A percentile compares a stretch with the other conserved stretches of the same genome.
These are phyloP conservation scores for Actinia tenebrosa DNA, from an alignment of 64 coral and sea anemone genomes.

Conservation along the genomic window DNA sequence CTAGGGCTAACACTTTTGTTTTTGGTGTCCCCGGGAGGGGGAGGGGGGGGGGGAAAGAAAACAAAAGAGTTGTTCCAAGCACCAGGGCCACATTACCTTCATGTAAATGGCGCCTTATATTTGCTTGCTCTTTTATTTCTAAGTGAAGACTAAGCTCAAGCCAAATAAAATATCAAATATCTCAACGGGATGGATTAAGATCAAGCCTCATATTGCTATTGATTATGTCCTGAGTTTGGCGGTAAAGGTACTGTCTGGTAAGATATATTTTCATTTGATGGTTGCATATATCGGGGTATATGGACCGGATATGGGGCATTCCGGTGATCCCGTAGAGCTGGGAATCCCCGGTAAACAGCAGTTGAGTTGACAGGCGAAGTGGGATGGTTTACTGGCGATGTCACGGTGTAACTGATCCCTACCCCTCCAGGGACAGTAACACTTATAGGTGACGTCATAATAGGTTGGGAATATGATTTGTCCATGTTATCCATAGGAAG, in stretches of 20 bases:
- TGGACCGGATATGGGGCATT: constrained; percentile 51
- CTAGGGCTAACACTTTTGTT: too few relatives aligned
- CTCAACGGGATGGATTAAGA: background rate
- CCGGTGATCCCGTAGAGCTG: constrained; percentile 51
- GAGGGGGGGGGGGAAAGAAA: too few relatives aligned
- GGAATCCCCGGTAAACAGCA: constrained; percentile 48
- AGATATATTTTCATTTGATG: background rate
- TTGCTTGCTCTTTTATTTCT: background rate
- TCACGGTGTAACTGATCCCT: constrained; percentile 28
- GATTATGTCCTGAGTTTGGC: background rate
- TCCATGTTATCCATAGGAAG: constrained; percentile 29
- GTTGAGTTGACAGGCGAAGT: constrained; percentile 54
- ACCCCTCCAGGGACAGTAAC: constrained; percentile 27
- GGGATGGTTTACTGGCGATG: constrained; percentile 48
- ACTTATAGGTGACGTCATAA: constrained; percentile 45
- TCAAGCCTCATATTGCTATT: background rate
- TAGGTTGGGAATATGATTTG: constrained; percentile 29
- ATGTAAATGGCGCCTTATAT: background rate
- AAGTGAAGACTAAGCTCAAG: background rate
- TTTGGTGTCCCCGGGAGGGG: too few relatives aligned
- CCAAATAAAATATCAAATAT: background rate
- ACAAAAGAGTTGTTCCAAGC: too few relatives aligned
- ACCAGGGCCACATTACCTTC: too few relatives aligned
- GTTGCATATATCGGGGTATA: constrained; percentile 40
- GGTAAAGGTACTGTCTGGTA: background rate